Evolutionary conservation across 1,140 invertebrate species (phyloP).

Genomic region (Cotesia chilonis): DNA sequence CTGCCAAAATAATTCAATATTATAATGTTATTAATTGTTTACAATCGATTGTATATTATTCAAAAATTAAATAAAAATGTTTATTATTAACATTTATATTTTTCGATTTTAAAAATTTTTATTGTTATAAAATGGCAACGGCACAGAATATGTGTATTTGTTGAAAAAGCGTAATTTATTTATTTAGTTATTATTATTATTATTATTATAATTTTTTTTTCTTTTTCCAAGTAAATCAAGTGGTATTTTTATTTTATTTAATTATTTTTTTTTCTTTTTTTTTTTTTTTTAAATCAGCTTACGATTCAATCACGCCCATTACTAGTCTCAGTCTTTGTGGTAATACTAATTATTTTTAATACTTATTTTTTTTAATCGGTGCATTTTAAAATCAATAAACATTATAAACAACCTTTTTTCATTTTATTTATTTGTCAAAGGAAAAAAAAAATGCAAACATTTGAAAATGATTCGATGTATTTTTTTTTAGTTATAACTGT

Average conservation of each 20-base stretch:
- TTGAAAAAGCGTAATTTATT: no score
- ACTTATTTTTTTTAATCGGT: constrained; percentile 51
- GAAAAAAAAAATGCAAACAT: no score
- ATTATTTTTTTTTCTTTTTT: no score
- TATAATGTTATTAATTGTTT: no score
- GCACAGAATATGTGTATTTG: constrained; percentile 14
- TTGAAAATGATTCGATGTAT: constrained; percentile 35
- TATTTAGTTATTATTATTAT: no score
- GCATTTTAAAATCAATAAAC: constrained; percentile 34
- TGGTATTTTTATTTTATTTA: no score
- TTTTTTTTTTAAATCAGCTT: background rate
- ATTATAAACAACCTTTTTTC: background rate
- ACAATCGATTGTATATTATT: no score
- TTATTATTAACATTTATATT: constrained; percentile 23
- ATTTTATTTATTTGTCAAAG: background rate
- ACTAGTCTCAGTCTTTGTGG: constrained; percentile 53
- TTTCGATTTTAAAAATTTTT: constrained; percentile 9
- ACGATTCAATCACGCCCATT: constrained; percentile 21
- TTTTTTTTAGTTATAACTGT: constrained; percentile 9
- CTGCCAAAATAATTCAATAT: background rate
- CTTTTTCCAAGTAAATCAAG: no score
- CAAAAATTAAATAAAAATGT: no score
- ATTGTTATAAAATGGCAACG: constrained; percentile 15
- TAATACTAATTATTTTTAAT: constrained; percentile 56
- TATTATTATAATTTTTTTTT: no score